Conservation (phyloP, 1,140 invertebrate species). For the Drosophila sechellia region DNA sequence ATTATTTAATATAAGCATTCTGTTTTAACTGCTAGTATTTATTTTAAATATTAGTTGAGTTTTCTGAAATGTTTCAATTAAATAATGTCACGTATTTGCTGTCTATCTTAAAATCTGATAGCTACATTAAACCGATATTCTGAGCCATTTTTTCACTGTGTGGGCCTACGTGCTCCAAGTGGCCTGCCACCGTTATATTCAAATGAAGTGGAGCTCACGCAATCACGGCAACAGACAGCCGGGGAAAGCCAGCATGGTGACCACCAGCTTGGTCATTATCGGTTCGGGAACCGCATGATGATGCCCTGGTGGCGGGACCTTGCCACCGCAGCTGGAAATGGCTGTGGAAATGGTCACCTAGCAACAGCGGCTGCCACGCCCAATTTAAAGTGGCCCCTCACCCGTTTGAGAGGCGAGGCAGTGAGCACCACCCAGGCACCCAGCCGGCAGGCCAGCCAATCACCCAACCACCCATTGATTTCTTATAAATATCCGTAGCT, state of each 20-base stretch:
- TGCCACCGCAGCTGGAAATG: slow-evolving; percentile 21
- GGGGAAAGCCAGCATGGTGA: slow-evolving; percentile 36
- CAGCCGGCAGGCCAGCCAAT: background rate
- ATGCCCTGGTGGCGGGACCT: slow-evolving; percentile 16
- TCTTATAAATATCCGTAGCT: background rate
- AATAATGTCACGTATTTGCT: background rate
- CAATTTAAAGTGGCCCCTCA: slow-evolving; percentile 21
- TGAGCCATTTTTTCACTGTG: slow-evolving; percentile 18
- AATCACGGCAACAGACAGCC: slow-evolving; percentile 28
- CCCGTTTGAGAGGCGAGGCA: slow-evolving; percentile 3
- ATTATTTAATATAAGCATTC: background rate
- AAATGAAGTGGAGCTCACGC: slow-evolving; percentile 47
- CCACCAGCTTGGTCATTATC: slow-evolving; percentile 29
- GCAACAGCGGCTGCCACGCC: slow-evolving; percentile 30
- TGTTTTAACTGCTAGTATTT: background rate
- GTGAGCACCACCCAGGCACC: slow-evolving; percentile 4
- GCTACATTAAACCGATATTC: background rate
- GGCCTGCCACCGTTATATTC: slow-evolving; percentile 51
- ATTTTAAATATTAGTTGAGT: too few relatives aligned
- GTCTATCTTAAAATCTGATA: background rate
- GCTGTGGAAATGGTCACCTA: slow-evolving; percentile 21
- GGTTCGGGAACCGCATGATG: slow-evolving; percentile 9
- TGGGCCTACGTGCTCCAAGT: slow-evolving; percentile 43
- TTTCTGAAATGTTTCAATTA: background rate
- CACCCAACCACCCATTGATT: slow-evolving; percentile 13